A percentile compares a stretch with the other conserved stretches of the same genome.
Evolutionary conservation across 2,888 invertebrate genomes (phyloP).

Genomic region (Ophion ellenae): DNA sequence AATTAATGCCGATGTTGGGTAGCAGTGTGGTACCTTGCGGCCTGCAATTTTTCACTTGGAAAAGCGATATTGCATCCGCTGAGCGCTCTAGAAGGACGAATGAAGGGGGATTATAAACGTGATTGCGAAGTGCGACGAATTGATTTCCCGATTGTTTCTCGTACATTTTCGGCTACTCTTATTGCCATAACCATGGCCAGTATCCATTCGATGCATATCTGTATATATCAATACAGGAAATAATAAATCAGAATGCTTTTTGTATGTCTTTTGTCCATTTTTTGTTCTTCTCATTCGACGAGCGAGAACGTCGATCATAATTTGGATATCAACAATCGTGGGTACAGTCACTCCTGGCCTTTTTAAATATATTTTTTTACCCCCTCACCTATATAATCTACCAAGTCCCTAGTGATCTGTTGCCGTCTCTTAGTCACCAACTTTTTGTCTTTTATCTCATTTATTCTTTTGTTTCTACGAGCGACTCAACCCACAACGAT

Average conservation of each 20-base stretch:
- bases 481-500: slow-evolving; percentile 23
- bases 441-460: slow-evolving; percentile 59
- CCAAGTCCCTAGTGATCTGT: slow-evolving; percentile 42
- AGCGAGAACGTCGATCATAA: slow-evolving; percentile 22
- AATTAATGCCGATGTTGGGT: slow-evolving; percentile 14
- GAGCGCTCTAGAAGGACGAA: too few species aligned
- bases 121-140: slow-evolving; percentile 36
- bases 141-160: slow-evolving; percentile 54
- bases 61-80: slow-evolving; percentile 3
- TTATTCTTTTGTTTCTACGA: slow-evolving; percentile 60
- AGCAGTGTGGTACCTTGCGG: slow-evolving; percentile 23
- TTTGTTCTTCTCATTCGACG: slow-evolving; percentile 8
- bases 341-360: slow-evolving; percentile 27
- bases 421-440: slow-evolving; percentile 40
- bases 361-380: slow-evolving; percentile 20
- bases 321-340: slow-evolving; percentile 45
- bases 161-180: slow-evolving; percentile 5
- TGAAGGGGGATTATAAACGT: not conserved
- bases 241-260: slow-evolving; percentile 34
- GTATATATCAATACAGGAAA: not conserved
- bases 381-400: slow-evolving; percentile 2
- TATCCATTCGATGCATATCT: not conserved
- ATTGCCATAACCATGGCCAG: not conserved
- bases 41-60: slow-evolving; percentile 19
- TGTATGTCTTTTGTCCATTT: slow-evolving; percentile 28